Percentiles rank a stretch among this genome's conserved stretches.
phyloP scores from a whole-genome alignment of 53 echinoderm and acorn worm genomes.

The Zoroaster sp. region DNA sequence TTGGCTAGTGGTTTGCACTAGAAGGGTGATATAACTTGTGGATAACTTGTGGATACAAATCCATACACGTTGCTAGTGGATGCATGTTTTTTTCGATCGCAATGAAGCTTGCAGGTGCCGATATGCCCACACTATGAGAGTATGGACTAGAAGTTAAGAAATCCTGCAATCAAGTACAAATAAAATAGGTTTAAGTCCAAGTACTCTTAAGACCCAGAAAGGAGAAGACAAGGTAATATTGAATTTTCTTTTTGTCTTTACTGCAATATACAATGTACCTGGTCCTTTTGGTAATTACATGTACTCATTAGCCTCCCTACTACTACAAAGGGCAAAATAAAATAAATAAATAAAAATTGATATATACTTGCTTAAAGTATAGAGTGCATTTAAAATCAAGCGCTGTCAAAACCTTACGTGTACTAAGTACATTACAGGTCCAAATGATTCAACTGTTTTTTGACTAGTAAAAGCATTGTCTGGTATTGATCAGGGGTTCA shows the following conservation, averaged over 20 bases:
- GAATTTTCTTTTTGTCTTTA: not conserved
- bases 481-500: no score
- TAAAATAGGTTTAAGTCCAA: not conserved
- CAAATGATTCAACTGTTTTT: no score
- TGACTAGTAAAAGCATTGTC: no score
- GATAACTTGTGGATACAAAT: conserved; percentile 2
- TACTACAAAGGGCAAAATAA: no score
- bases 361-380: no score
- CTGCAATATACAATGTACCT: not conserved
- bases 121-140: not conserved
- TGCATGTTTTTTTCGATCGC: not conserved
- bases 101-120: conserved; percentile 15
- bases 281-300: no score
- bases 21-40: not conserved
- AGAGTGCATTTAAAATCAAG: no score
- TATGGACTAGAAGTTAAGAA: not conserved
- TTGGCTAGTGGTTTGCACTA: not conserved
- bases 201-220: not conserved
- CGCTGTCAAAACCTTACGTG: no score
- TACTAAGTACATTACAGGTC: no score
- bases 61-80: not conserved
- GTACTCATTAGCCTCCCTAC: not conserved
- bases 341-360: no score
- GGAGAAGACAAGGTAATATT: no score
- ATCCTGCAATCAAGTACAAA: conserved; percentile 48